Evolutionary conservation across 2,888 invertebrate genomes (phyloP), one percentile per base, ranked within the genome.

Genomic region (Caenorhabditis sulstoni): DNA sequence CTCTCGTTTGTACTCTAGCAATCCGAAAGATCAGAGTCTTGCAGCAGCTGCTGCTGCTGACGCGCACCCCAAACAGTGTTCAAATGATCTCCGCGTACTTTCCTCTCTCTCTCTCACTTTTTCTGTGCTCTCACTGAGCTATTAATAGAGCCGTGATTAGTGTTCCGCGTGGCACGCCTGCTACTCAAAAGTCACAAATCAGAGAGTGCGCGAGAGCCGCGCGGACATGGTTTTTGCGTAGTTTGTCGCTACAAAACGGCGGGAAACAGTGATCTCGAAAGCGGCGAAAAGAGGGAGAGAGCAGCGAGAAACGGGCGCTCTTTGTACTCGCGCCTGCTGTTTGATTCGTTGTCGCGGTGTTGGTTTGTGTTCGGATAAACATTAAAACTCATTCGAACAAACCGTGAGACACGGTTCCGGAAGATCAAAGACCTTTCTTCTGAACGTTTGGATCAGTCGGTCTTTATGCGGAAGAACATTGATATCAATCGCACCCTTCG

Each of bases 341-440:
- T 71, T 71, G 71, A 57, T 71, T 45, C 61, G 45, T 50, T 53
- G 62, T 49, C 22, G 14, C 12, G 12, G 18, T 71, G 62, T 71
- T 71, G 55, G 62, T 62, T 71, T 71, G 62, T 71, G 70, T 71
- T 61, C 55, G 44, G 62, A 71, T 71, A 62, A 71, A 71, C 71
- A 71, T 64, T 41, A 71, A 57, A 71, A 62, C 71, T 71, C 71
- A 71, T 57, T 57, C 57, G 71, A 71, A 71, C 62, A 55, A 39
- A 44, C 22, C 55, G 14, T 37, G 45, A 18, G 52, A 37, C 39
- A 37, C 44, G 18, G 20, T 41, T 53, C 45, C 62, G 62, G 55
- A 70, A 70, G 70, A 70, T 53, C 61, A 22, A 20, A 22, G 49
- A 49, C 8, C 20, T 49, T 7, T 49, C 22, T 11, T n/a, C n/a